Evolutionary conservation across 2,888 invertebrate species (phyloP), one percentile per base, ranked within the genome.

Genomic region (Oxyscelio sp.): DNA sequence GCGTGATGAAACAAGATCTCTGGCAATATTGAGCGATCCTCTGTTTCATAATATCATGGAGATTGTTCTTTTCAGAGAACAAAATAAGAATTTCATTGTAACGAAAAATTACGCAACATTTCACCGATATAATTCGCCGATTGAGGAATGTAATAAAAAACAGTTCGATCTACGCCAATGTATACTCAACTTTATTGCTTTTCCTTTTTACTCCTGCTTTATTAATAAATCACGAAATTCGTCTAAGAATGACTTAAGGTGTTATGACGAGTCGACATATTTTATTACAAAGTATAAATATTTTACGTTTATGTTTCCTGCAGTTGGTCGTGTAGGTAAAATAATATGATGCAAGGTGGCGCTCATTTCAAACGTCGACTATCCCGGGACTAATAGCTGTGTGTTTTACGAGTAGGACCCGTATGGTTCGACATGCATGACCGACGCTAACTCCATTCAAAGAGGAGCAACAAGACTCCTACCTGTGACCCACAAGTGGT

Each of bases 1-100:
- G 66, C 75, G 75, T 75, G 75, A 75, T 75, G 75, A 75, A 75
- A 75, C 65, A 75, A 75, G 56, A 75, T 75, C 65, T 65, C 22
- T 5, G 3, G 75, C 65, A 65, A 65, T 75, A 75, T 75, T 58
- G 75, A 65, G 48, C 75, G 73, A 73, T 73, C 43, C 71, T 43
- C 73, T 52, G 58, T 75, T 75, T 75, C 50, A 50, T 75, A 74
- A 74, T 74, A 65, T 65, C 56, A 45, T 56, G 56, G 45, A 75
- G 65, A 75, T 75, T 65, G 74, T 75, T 75, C 74, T 43, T 56
- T 63, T 56, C 40, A 38, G n/a, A 21, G 24, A 61, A 73, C 52
- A 63, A 73, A 73, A 54, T 22, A 61, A 11, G 43, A 43, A 15
- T 61, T 17, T 52, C 22, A 11, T 9, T 34, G n/a, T 40, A 40